Evolutionary conservation across 23 tunicate genomes (phyloP).

Genomic region (Trididemnum miniatum): DNA sequence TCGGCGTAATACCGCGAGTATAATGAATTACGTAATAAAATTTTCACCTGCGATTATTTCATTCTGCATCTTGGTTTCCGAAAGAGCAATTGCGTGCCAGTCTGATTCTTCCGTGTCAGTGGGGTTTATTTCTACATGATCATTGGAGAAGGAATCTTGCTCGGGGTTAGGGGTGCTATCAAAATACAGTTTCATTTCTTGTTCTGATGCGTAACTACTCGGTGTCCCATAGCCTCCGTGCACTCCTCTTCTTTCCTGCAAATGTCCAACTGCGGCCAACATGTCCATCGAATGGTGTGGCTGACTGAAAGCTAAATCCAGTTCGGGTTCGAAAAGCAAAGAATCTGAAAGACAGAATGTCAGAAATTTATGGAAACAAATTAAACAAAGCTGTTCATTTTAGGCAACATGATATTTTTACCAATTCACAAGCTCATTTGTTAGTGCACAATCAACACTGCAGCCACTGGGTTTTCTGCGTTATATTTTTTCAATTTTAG

Average conservation of each 20-base stretch:
- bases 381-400: too few species aligned
- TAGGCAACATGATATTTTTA: too few species aligned
- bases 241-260: constrained; percentile 39
- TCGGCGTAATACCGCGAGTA: too few species aligned
- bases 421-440: too few species aligned
- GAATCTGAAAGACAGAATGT: constrained; percentile 56
- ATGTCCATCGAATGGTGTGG: constrained; percentile 47
- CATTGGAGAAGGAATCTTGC: background rate
- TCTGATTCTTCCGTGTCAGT: background rate
- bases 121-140: background rate
- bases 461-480: too few species aligned
- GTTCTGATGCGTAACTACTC: constrained; percentile 68
- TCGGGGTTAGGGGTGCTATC: constrained; percentile 17
- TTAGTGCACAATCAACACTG: too few species aligned
- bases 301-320: constrained; percentile 34
- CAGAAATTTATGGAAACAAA: too few species aligned
- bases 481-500: too few species aligned
- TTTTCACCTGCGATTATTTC: background rate
- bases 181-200: constrained; percentile 61
- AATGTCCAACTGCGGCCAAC: constrained; percentile 54
- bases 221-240: constrained; percentile 75
- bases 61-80: constrained; percentile 18
- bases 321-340: constrained; percentile 46
- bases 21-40: too few species aligned
- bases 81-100: background rate